Conservation (phyloP, 2,113 vertebrate genomes). For the Protomyctophum bolini region DNA sequence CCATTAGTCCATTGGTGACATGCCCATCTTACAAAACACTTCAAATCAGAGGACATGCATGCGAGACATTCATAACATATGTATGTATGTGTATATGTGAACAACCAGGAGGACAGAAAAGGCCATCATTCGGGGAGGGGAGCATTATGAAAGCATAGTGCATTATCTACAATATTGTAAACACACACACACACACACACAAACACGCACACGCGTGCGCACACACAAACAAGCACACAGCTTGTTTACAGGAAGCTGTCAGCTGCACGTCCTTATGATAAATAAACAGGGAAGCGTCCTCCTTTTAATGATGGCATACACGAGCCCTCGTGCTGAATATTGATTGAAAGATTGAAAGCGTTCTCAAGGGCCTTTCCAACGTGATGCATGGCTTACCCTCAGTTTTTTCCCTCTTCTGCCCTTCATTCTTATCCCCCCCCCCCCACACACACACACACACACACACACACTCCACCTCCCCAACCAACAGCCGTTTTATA, state of each 20-base stretch:
- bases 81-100: background rate
- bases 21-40: no score
- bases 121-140: background rate
- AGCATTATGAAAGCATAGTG: conserved; percentile 12
- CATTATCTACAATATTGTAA: background rate
- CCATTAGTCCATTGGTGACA: no score
- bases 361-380: conserved; percentile 67
- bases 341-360: conserved; percentile 59
- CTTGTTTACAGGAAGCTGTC: conserved; percentile 74
- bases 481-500: conserved; percentile 41
- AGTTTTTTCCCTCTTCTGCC: conserved; percentile 46
- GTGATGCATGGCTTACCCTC: conserved; percentile 60
- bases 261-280: conserved; percentile 59
- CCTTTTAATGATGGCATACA: conserved; percentile 66
- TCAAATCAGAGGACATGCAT: no score
- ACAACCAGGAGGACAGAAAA: conserved; percentile 30
- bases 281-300: conserved; percentile 67
- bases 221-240: background rate
- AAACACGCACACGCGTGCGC: background rate
- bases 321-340: conserved; percentile 56
- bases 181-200: background rate
- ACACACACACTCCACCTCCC: background rate
- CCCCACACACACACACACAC: background rate
- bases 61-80: no score
- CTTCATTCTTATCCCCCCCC: conserved; percentile 43